Base-by-base conservation (phyloP, 1,140 invertebrate genomes). In the Megalopta genalis region DNA sequence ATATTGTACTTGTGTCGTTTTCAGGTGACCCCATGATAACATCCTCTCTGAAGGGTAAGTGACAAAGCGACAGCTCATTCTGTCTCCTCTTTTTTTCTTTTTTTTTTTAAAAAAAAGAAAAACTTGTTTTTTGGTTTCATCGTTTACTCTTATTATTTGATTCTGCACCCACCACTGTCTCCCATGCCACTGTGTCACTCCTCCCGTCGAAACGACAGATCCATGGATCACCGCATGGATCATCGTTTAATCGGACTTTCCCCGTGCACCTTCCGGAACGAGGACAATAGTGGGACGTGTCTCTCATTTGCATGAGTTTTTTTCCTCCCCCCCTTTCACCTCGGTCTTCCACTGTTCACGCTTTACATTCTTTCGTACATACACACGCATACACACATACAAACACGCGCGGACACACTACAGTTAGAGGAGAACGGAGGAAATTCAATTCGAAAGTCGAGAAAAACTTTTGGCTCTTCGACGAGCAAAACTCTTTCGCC, bases 21-120 rank as follows among this genome's bases (percentile, higher is more conserved):
- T 91, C 92, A 93, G 92, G 92, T 92, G 92, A 93, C 73, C 92
- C 92, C 87, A 93, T 93, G 92, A 93, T 93, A 92, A 93, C 92
- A 91, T 93, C 92, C 88, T 93, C 92, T 87, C 90, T 93, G 76
- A 93, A 93, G 92, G 92, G 92, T 93, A 92, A 93, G 92, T 93
- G 86, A 89, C 86, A 86, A 90, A 46, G 83, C 81, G 87, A 82
- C 85, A 85, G 80, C 83, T 89, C 86, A 82, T 80, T 75, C 63
- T 84, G 86, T 86, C 85, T 79, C 83, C 83, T 80, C 71, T 77
- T 52, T 54, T 49, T 69, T 62, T 12, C 42, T 32, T 32, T 32
- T 32, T 32, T 32, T 32, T 32, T 32, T 32, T 32, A 2, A 2
- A 32, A 1, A 4, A 46, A 46, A 12, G 9, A 42, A 42, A 12